These are phyloP conservation scores for Drosophila aldrichi DNA, from an alignment of 2,888 invertebrate species.

Conservation along the genomic window DNA sequence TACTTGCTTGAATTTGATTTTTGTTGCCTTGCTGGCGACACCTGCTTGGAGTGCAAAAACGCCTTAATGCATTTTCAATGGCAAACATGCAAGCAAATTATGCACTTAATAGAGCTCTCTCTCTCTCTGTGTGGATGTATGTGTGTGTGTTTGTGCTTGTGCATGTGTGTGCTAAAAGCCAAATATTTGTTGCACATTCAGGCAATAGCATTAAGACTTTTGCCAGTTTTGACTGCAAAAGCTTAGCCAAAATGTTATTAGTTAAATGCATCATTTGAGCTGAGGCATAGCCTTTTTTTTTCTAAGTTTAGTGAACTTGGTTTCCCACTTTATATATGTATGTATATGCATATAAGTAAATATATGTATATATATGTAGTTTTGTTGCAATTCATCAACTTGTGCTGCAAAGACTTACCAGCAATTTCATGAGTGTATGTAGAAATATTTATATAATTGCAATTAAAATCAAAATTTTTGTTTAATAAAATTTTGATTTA, in stretches of 20 bases:
- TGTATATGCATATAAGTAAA: too few species aligned
- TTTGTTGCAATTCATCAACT: neutral
- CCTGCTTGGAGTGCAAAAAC: conserved; percentile 24
- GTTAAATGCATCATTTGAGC: neutral
- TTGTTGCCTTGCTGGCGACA: conserved; percentile 21
- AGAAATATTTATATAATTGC: too few species aligned
- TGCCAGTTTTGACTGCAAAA: neutral
- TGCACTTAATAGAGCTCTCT: neutral
- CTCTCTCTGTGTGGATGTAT: neutral
- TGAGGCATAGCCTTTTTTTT: neutral
- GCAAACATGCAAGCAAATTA: conserved; percentile 10
- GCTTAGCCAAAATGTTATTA: neutral
- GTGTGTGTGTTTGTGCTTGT: conserved; percentile 4
- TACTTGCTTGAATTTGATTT: too few species aligned
- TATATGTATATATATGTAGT: neutral
- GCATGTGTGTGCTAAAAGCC: neutral
- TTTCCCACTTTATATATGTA: neutral
- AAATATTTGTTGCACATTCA: conserved; percentile 1
- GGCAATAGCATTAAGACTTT: neutral
- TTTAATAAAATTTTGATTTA: too few species aligned
- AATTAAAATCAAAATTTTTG: too few species aligned
- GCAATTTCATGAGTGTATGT: neutral
- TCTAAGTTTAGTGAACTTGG: neutral
- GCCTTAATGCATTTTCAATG: conserved; percentile 42
- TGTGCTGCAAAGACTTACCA: neutral